phyloP scores from a whole-genome alignment of 2,888 invertebrate genomes.

The Clostera curtula region DNA sequence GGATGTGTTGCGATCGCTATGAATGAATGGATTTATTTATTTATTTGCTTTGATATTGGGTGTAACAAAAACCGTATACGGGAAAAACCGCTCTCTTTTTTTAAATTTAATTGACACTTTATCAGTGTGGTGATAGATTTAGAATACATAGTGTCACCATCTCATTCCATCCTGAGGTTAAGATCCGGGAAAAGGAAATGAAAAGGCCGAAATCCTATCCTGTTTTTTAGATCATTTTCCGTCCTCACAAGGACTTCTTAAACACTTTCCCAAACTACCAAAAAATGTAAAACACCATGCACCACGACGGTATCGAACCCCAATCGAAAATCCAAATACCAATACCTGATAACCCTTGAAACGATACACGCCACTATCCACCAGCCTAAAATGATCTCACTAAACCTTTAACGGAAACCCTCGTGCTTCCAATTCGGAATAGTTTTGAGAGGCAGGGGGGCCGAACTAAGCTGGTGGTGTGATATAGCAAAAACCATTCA shows the following conservation, averaged over 20 bases:
- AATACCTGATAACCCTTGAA: slow-evolving; percentile 26
- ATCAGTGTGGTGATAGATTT: too few relatives aligned
- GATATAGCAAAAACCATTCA: slow-evolving; percentile 29
- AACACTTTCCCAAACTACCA: slow-evolving; percentile 3
- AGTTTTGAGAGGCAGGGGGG: slow-evolving; percentile 10
- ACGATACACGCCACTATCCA: slow-evolving; percentile 24
- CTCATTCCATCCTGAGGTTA: too few relatives aligned
- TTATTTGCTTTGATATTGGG: too few relatives aligned
- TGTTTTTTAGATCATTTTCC: too few relatives aligned
- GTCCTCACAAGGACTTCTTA: slow-evolving; percentile 6
- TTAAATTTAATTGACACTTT: too few relatives aligned
- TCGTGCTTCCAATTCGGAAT: slow-evolving; percentile 6
- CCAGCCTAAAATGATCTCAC: slow-evolving; percentile 19
- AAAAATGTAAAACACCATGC: slow-evolving; percentile 3
- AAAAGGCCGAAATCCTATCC: too few relatives aligned
- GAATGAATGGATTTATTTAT: too few relatives aligned
- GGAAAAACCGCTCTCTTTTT: too few relatives aligned
- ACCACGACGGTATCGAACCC: slow-evolving; percentile 20
- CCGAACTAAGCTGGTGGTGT: slow-evolving; percentile 16
- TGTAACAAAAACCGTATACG: too few relatives aligned
- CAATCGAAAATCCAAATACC: slow-evolving; percentile 26
- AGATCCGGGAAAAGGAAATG: too few relatives aligned
- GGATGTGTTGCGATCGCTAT: too few relatives aligned
- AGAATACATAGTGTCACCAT: too few relatives aligned
- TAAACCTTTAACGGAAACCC: slow-evolving; percentile 13